Evolutionary conservation across 2,797 vertebrate species (phyloP).

Genomic region (Alectoris magna): DNA sequence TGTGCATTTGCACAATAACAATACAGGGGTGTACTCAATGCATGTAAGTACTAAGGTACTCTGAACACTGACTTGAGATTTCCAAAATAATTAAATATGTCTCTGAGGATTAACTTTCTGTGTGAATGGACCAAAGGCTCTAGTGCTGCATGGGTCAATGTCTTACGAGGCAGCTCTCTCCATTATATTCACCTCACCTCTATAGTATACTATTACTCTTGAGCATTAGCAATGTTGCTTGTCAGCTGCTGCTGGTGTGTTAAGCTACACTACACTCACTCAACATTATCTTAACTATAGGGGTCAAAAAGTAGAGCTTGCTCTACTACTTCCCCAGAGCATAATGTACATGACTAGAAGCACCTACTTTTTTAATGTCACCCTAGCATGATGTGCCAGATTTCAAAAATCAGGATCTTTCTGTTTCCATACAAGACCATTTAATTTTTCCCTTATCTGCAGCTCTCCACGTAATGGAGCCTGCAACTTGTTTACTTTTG

Average conservation of each 20-base stretch:
- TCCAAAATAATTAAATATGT: background rate
- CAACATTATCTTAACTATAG: accelerated
- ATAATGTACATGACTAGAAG: background rate
- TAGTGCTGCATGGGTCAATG: background rate
- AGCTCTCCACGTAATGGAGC: background rate
- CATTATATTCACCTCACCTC: background rate
- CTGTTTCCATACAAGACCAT: background rate
- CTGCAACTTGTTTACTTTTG: background rate
- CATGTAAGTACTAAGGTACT: background rate
- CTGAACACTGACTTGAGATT: background rate
- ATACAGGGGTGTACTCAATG: background rate
- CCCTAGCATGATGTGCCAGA: background rate
- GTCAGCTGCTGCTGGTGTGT: background rate
- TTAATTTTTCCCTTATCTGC: background rate
- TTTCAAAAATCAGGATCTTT: background rate
- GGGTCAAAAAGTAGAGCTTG: background rate
- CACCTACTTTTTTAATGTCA: background rate
- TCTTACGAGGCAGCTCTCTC: background rate
- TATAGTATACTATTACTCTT: background rate
- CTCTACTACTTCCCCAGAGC: background rate
- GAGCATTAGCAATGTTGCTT: background rate
- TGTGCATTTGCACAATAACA: background rate
- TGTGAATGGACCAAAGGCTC: background rate
- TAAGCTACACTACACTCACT: background rate
- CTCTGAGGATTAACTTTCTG: background rate